Evolutionary conservation across 1,140 invertebrate genomes (phyloP).

Genomic region (Drosophila carrolli): DNA sequence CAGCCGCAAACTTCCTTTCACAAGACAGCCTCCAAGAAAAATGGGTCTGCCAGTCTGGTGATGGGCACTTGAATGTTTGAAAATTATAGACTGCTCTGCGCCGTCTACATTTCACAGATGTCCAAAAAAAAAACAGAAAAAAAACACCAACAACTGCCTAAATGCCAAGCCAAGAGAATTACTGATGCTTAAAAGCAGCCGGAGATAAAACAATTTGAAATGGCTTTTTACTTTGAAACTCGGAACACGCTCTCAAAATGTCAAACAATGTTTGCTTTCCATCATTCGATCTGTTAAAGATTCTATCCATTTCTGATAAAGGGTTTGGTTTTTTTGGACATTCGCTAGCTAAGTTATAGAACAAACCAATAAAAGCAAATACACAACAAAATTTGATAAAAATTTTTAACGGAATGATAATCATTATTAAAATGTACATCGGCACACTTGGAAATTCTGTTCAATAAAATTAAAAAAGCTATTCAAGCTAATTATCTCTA

Average conservation of each 20-base stretch:
- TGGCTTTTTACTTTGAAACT: slow-evolving; percentile 1
- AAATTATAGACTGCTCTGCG: slow-evolving; percentile 67
- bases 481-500: no score
- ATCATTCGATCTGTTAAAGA: neutral
- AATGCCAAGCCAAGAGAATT: slow-evolving; percentile 53
- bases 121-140: slow-evolving; percentile 18
- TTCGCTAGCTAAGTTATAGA: no score
- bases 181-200: slow-evolving; percentile 1
- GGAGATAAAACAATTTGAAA: slow-evolving; percentile 10
- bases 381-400: no score
- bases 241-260: slow-evolving; percentile 10
- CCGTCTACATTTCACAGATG: slow-evolving; percentile 69
- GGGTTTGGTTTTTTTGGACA: no score
- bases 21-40: slow-evolving; percentile 59
- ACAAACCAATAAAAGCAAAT: no score
- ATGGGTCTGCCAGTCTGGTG: slow-evolving; percentile 60
- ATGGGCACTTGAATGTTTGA: slow-evolving; percentile 73
- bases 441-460: no score
- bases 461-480: no score
- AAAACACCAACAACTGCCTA: slow-evolving; percentile 31
- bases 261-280: slow-evolving; percentile 1
- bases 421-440: no score
- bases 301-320: neutral
- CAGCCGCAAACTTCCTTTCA: slow-evolving; percentile 62
- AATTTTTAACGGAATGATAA: no score